Evolutionary conservation across 2,113 vertebrate genomes (phyloP).

Genomic region (Alectura lathami): DNA sequence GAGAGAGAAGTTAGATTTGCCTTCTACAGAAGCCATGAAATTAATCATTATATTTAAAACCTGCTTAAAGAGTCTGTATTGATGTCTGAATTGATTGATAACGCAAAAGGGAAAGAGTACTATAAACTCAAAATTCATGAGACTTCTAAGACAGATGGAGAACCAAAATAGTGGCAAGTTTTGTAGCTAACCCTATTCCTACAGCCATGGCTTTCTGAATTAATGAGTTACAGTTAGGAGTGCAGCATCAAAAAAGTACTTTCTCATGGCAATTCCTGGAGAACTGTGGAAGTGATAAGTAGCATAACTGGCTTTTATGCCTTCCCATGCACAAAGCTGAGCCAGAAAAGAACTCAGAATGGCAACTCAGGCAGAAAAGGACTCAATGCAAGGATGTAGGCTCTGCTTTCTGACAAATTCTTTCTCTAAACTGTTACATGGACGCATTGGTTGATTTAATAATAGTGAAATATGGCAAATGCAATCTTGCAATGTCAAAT

Average conservation of each 20-base stretch:
- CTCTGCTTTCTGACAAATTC: not conserved
- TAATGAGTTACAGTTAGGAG: not conserved
- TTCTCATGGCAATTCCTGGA: slow-evolving; percentile 10
- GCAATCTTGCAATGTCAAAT: not conserved
- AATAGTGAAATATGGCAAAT: not conserved
- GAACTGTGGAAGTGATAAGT: slow-evolving; percentile 1
- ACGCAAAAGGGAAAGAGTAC: not conserved
- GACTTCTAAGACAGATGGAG: not conserved
- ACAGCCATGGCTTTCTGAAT: not conserved
- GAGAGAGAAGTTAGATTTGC: not conserved
- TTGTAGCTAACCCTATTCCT: not conserved
- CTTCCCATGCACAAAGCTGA: not conserved
- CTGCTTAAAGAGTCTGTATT: not conserved
- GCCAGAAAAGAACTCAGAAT: not conserved
- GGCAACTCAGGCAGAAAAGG: not conserved
- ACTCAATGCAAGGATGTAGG: not conserved
- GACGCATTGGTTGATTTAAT: not conserved
- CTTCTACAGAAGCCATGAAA: not conserved
- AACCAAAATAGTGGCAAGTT: not conserved
- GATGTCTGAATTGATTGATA: not conserved
- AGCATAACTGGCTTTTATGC: slow-evolving; percentile 5
- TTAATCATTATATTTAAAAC: not conserved
- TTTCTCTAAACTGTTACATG: not conserved
- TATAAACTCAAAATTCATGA: not conserved
- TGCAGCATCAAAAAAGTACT: slow-evolving; percentile 20